Base-by-base conservation (phyloP, 2,113 vertebrate genomes). In the Ginglymostoma cirratum region DNA sequence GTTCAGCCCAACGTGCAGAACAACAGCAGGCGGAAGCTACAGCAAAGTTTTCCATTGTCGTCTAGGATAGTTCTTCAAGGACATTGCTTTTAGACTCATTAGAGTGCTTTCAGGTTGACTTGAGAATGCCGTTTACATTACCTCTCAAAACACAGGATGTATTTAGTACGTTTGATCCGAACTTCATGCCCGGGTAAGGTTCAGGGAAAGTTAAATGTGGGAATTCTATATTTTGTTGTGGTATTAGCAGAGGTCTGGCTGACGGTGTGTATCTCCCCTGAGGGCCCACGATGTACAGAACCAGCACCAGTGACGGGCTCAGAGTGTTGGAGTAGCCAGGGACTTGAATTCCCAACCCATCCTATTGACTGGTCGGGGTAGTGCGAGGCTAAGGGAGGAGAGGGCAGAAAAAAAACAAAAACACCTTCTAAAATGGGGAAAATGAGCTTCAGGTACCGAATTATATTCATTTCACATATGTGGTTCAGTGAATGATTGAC, bases 181-280 rank as follows among this genome's bases (percentile, higher is more conserved):
- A 90, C 87, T 90, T 90, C 87, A 61, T 90, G 87, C 87, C 87
- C 15, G 87, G 87, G 87, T 90, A 55, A 90, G 87, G 34, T 19
- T 19, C 21, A 38, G 42, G 80, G 17, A 76, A 76, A 34, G 27
- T 45, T 42, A 45, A 19, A 21, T 42, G 80, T 45, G 80, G 80
- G 42, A 5, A 21, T 42, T 7, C 80, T 83, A 19, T 15, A 42
- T 45, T 42, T 5, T 83, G 80, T 23, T 38, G n/a, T 38, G 76
- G 14, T 17, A 80, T 34, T 19, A 27, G 76, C 76, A 80, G 3
- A 80, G 76, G n/a, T 80, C n/a, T 38, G 12, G 76, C n/a, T 38
- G 14, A 38, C 34, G 72, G 4, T 24, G 19, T 70, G 23, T 24
- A 70, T 70, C n/a, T 17, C 76, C 76, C 76, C 76, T 17, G 15